A percentile compares a stretch with the other conserved stretches of the same genome.
These are phyloP conservation scores for Myotis pilosus DNA, from an alignment of 2,797 vertebrate species.

Conservation along the genomic window DNA sequence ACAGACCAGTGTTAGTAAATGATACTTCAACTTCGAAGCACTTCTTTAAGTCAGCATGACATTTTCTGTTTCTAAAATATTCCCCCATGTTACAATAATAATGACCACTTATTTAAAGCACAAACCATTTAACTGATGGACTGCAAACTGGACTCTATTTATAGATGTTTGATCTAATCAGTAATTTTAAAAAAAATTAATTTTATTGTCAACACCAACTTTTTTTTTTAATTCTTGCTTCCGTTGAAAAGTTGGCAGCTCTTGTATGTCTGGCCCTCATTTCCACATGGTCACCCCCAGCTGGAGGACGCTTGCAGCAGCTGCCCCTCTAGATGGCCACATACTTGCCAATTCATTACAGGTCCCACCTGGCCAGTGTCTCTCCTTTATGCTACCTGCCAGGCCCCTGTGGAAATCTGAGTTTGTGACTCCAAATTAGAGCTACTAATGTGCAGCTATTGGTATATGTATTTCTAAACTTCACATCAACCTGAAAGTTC, in stretches of 20 bases:
- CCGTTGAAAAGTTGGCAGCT: background rate
- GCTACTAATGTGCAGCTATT: background rate
- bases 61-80: constrained; percentile 24
- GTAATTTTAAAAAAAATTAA: background rate
- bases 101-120: background rate
- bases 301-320: constrained; percentile 27
- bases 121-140: background rate
- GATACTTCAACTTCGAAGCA: background rate
- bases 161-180: background rate
- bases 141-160: background rate
- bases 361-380: constrained; percentile 50
- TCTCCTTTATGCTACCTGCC: background rate
- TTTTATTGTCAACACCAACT: background rate
- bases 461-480: background rate
- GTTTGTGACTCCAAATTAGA: background rate
- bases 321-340: constrained; percentile 2
- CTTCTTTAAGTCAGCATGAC: background rate
- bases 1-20: background rate
- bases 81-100: background rate
- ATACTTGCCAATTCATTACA: constrained; percentile 41
- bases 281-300: constrained; percentile 58
- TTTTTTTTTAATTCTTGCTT: background rate
- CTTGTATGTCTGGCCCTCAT: background rate
- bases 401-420: background rate
- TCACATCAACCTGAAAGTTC: background rate